Percentiles rank a stretch among this genome's conserved stretches.
phyloP scores from a whole-genome alignment of 2,888 invertebrate genomes.

The Lacanobia wlatinum region DNA sequence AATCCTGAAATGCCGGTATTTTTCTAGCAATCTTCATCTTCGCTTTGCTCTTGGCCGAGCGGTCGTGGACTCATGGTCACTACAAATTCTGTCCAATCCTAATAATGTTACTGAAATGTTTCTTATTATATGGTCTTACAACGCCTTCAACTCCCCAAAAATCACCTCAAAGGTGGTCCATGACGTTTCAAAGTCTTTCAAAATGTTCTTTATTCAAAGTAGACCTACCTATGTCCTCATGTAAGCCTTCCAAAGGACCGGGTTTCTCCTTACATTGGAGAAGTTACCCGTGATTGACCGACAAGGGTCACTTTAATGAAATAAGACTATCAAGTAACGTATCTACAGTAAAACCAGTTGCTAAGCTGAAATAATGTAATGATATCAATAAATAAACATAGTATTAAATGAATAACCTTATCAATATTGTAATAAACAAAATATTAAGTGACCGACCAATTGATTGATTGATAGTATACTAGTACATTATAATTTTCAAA shows the following conservation, averaged over 20 bases:
- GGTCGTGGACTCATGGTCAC: too few relatives aligned
- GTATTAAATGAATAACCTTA: slow-evolving; percentile 1
- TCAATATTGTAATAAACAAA: slow-evolving; percentile 28
- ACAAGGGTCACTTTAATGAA: slow-evolving; percentile 33
- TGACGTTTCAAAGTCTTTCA: neutral
- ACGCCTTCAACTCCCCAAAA: too few relatives aligned
- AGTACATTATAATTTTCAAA: slow-evolving; percentile 45
- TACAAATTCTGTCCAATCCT: too few relatives aligned
- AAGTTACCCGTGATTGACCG: slow-evolving; percentile 33
- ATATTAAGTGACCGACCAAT: slow-evolving; percentile 70
- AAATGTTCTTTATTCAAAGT: neutral
- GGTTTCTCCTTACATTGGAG: slow-evolving; percentile 32
- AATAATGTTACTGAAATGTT: too few relatives aligned
- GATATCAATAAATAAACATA: slow-evolving; percentile 7
- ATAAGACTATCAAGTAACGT: slow-evolving; percentile 23
- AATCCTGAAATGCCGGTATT: neutral
- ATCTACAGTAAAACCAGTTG: neutral
- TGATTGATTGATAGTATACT: slow-evolving; percentile 49
- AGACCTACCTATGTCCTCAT: neutral
- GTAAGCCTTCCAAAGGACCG: slow-evolving; percentile 8
- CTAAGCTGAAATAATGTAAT: neutral
- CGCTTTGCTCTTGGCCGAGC: too few relatives aligned
- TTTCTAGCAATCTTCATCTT: too few relatives aligned
- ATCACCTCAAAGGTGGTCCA: neutral
- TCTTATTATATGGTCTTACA: too few relatives aligned